Conservation (phyloP, 2,888 invertebrate species). For the Polydrusus pterygomalis region DNA sequence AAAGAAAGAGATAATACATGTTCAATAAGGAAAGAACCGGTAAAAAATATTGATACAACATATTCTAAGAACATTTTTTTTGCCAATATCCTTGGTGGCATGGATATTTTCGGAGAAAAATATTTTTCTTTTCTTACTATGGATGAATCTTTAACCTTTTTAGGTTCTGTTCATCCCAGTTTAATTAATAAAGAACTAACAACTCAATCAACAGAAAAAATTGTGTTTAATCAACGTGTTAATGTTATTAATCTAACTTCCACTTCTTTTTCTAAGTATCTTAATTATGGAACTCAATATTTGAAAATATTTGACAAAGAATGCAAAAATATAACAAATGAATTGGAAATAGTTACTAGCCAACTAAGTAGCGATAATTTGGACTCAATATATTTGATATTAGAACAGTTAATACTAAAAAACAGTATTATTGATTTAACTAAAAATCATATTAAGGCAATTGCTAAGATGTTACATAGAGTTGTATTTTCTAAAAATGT, state of each 20-base stretch:
- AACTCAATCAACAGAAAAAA: not conserved
- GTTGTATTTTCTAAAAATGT: not conserved
- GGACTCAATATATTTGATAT: not conserved
- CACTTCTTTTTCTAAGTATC: not conserved
- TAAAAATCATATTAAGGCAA: not conserved
- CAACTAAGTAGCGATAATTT: not conserved
- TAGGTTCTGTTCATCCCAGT: not conserved
- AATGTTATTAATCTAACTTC: not conserved
- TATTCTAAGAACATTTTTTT: not conserved
- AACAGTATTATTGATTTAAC: not conserved
- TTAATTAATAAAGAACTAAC: not conserved
- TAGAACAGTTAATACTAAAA: not conserved
- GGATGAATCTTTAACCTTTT: not conserved
- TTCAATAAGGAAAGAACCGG: not conserved
- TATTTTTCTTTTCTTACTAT: not conserved
- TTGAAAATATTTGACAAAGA: not conserved
- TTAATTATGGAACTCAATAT: not conserved
- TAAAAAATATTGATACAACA: not conserved
- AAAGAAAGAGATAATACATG: not conserved
- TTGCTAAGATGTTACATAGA: not conserved
- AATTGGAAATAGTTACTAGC: conserved; percentile 5
- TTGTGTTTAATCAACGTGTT: not conserved
- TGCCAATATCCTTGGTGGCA: not conserved
- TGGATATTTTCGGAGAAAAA: not conserved
- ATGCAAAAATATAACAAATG: not conserved